A percentile compares a stretch with the other conserved stretches of the same genome.
phyloP scores from a whole-genome alignment of 1,140 invertebrate genomes.

The Drosophila gunungcola region DNA sequence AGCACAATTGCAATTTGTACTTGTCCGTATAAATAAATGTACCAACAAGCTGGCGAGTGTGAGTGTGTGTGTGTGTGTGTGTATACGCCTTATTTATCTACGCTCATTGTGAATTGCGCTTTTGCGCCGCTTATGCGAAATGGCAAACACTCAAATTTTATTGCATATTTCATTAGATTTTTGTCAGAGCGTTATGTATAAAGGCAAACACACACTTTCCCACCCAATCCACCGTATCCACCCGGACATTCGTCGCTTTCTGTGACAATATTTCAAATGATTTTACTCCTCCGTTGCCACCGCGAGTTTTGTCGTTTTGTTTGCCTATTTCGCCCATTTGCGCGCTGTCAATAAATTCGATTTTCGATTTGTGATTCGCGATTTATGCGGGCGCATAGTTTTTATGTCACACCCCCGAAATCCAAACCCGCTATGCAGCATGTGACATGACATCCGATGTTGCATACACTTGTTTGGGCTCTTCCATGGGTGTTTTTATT shows the following conservation, averaged over 20 bases:
- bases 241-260: conserved; percentile 16
- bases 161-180: conserved; percentile 82
- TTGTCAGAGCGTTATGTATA: conserved; percentile 68
- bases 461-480: conserved; percentile 40
- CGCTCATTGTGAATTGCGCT: conserved; percentile 64
- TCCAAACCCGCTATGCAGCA: conserved; percentile 20
- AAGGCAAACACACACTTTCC: conserved; percentile 53
- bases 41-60: conserved; percentile 1
- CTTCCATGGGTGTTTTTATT: background rate
- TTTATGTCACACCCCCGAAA: conserved; percentile 34
- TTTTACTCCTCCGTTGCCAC: conserved; percentile 50
- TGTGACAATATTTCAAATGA: conserved; percentile 46
- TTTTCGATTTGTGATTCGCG: conserved; percentile 73
- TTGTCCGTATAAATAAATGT: conserved; percentile 10
- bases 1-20: conserved; percentile 23
- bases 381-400: conserved; percentile 65
- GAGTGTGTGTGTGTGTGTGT: conserved; percentile 4
- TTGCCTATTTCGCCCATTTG: conserved; percentile 72
- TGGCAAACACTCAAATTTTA: conserved; percentile 78
- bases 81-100: conserved; percentile 49
- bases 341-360: conserved; percentile 79
- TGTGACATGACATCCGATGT: conserved; percentile 50
- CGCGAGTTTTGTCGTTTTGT: conserved; percentile 41
- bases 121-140: conserved; percentile 64
- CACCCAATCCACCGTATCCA: background rate